Evolutionary conservation across 2,888 invertebrate species (phyloP), one percentile per base, ranked within the genome.

Genomic region (Hydroisotoma schaefferi): DNA sequence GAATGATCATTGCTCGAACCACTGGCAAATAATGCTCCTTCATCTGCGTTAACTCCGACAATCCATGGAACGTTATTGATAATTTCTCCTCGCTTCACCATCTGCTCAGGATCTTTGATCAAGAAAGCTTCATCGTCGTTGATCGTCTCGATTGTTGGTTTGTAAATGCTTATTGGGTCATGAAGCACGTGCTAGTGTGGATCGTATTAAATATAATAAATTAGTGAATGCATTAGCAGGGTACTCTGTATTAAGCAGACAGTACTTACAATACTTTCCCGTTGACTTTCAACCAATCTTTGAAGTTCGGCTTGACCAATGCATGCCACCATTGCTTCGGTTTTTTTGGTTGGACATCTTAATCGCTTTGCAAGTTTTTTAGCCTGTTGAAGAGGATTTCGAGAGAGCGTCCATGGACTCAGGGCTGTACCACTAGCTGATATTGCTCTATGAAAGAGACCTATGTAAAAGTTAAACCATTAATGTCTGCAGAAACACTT

Each of bases 401-500:
- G 52, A 8, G 61, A 48, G 8, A 65, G 51, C 10, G 63, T 66
- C 69, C 69, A 71, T 22, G 66, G 68, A 38, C 59, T 56, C 6
- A 67, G 27, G 1, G 65, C 63, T 1, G 65, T 62, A 10, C 69
- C 69, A 26, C 60, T 59, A 25, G 62, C 48, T 1, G 61, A 62
- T 49, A 66, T 66, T 10, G 67, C 70, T 10, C 57, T 52, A 8
- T 60, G 59, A 43, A 70, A 70, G 15, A 70, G 46, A n/a, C 67
- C 70, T 64, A 54, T 12, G 4, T 4, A 51, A 57, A 33, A 43
- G 25, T 38, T 38, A 10, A 25, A 53, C 18, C 15, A 38, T 33
- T 38, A 10, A 15, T 33, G 28, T 12, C 3, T 3, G n/a, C 12
- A 20, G 25, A n/a, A 51, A 10, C 18, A 27, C n/a, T n/a, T n/a